These are phyloP conservation scores for Pedionomus torquatus DNA, from an alignment of 2,113 vertebrate species.

Conservation along the genomic window DNA sequence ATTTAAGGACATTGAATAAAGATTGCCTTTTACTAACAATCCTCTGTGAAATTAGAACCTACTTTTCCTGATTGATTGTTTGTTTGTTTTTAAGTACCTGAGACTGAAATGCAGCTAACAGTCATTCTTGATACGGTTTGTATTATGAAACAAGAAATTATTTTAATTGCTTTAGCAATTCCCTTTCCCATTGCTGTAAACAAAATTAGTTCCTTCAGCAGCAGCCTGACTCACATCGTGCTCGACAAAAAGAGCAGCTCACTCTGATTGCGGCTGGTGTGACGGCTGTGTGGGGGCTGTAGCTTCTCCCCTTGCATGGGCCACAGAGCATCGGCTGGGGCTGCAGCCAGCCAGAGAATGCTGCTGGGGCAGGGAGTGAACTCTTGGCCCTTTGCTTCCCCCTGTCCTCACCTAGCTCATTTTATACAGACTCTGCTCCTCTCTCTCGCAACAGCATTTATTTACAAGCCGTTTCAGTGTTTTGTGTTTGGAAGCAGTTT, in stretches of 20 bases:
- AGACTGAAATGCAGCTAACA: conserved; percentile 32
- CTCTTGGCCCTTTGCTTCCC: neutral
- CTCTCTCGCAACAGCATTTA: neutral
- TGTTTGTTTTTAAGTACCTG: conserved; percentile 47
- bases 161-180: conserved; percentile 63
- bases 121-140: neutral
- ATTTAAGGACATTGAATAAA: neutral
- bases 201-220: neutral
- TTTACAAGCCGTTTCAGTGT: neutral
- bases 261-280: neutral
- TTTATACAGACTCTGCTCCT: neutral
- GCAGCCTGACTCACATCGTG: conserved; percentile 1
- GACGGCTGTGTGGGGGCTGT: neutral
- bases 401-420: neutral
- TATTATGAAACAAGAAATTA: conserved; percentile 62
- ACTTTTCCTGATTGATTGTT: conserved; percentile 1
- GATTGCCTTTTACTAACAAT: neutral
- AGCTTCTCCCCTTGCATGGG: neutral
- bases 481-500: neutral
- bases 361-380: neutral
- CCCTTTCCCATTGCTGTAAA: conserved; percentile 29
- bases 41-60: neutral
- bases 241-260: neutral
- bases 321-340: neutral
- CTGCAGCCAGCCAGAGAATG: neutral